A percentile compares a stretch with the other conserved stretches of the same genome.
phyloP scores from a whole-genome alignment of 1,140 invertebrate genomes.

The Leptopilina clavipes region DNA sequence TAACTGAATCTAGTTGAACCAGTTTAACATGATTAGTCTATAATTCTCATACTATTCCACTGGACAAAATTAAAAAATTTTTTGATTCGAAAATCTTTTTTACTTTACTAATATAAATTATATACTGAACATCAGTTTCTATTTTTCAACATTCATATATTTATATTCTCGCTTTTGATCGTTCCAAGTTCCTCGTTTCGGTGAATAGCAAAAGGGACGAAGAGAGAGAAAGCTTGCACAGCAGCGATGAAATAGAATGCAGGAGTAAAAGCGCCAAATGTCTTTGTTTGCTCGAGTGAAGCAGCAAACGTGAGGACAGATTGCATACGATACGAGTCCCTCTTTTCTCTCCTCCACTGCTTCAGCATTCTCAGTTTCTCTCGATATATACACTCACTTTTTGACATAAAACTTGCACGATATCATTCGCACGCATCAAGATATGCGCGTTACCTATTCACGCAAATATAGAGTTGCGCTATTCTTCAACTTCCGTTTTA shows the following conservation, averaged over 20 bases:
- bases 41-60: no score
- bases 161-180: background rate
- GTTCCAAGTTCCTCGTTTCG: background rate
- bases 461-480: background rate
- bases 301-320: slow-evolving; percentile 21
- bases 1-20: no score
- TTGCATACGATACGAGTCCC: slow-evolving; percentile 12
- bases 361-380: background rate
- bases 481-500: slow-evolving; percentile 1
- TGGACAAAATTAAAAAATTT: no score
- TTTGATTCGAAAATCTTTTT: no score
- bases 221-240: slow-evolving; percentile 12
- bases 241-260: slow-evolving; percentile 11
- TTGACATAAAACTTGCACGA: slow-evolving; percentile 7
- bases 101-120: no score
- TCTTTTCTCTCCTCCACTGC: background rate
- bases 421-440: slow-evolving; percentile 16
- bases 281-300: slow-evolving; percentile 30
- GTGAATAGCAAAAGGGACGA: background rate
- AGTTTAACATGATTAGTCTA: no score
- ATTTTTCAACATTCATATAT: no score
- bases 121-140: no score
- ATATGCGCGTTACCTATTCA: background rate
- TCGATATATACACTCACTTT: slow-evolving; percentile 22
- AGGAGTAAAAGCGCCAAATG: slow-evolving; percentile 23